These are phyloP conservation scores for Moxostoma hubbsi DNA, from an alignment of 2,797 vertebrate species.

Conservation along the genomic window DNA sequence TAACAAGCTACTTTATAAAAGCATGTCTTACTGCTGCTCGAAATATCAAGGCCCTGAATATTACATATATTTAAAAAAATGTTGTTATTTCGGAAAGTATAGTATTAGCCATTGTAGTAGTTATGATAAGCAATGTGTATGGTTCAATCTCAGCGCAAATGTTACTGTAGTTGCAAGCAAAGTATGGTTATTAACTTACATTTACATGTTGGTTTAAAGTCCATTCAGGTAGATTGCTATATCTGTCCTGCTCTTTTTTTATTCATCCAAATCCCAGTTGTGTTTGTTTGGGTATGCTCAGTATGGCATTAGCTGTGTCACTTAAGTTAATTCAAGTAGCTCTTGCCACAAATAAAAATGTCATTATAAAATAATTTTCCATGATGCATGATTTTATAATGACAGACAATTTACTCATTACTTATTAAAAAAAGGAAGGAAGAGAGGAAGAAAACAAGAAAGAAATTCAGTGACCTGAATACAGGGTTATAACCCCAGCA, in stretches of 20 bases:
- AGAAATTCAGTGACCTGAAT: not conserved
- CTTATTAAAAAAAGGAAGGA: slow-evolving; percentile 6
- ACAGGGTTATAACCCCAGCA: not conserved
- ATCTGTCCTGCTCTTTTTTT: slow-evolving; percentile 13
- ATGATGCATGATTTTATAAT: slow-evolving; percentile 14
- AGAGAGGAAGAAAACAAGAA: not conserved
- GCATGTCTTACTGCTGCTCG: not conserved
- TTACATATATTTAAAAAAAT: not conserved
- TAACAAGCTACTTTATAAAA: too few species aligned
- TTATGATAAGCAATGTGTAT: not conserved
- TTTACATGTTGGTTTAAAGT: slow-evolving; percentile 6
- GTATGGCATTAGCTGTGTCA: slow-evolving; percentile 10
- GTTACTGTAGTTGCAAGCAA: slow-evolving; percentile 3
- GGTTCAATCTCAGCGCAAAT: slow-evolving; percentile 9
- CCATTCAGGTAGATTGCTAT: not conserved
- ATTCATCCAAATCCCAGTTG: slow-evolving; percentile 46
- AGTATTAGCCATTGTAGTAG: not conserved
- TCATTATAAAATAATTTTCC: not conserved
- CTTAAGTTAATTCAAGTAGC: slow-evolving; percentile 30
- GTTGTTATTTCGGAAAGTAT: not conserved
- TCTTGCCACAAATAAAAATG: not conserved
- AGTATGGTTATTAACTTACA: slow-evolving; percentile 25
- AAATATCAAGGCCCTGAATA: not conserved
- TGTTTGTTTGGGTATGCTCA: slow-evolving; percentile 58
- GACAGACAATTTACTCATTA: slow-evolving; percentile 17